Evolutionary conservation across 2,797 vertebrate genomes (phyloP).

Genomic region (Hyperoplus immaculatus): DNA sequence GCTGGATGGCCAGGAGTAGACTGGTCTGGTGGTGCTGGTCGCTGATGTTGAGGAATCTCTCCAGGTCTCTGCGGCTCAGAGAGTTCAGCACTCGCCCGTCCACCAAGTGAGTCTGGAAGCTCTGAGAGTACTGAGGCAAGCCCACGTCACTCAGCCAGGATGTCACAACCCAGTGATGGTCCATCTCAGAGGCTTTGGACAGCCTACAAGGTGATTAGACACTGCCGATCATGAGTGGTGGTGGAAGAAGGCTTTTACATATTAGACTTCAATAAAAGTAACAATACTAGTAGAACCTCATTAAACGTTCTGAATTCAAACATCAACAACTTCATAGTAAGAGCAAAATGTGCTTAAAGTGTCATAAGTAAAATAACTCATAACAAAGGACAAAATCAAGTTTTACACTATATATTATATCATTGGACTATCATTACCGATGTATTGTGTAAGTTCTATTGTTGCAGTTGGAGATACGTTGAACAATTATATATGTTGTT

Average conservation of each 20-base stretch:
- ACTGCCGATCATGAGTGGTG: background rate
- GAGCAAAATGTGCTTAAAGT: background rate
- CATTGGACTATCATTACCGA: background rate
- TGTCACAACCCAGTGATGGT: slow-evolving; percentile 92
- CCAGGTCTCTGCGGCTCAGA: slow-evolving; percentile 88
- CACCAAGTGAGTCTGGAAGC: slow-evolving; percentile 89
- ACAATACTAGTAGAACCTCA: background rate
- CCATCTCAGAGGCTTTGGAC: slow-evolving; percentile 90
- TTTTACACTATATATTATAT: background rate
- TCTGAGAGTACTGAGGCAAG: slow-evolving; percentile 90
- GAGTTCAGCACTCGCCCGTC: slow-evolving; percentile 90
- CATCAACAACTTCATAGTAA: background rate
- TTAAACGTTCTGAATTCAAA: background rate
- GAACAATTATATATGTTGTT: background rate
- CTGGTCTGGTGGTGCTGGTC: slow-evolving; percentile 91
- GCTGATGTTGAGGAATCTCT: slow-evolving; percentile 86
- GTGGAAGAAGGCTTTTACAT: background rate
- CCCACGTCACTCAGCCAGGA: slow-evolving; percentile 92
- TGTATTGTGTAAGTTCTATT: background rate
- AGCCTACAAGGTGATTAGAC: slow-evolving; percentile 73
- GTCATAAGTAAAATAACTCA: background rate
- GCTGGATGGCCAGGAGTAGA: slow-evolving; percentile 89
- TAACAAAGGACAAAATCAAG: background rate
- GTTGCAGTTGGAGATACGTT: background rate
- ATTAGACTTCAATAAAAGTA: background rate